Percentiles rank a stretch among this genome's conserved stretches.
phyloP scores from a whole-genome alignment of 1,140 invertebrate species.

The Trigoniulus corallinus region DNA sequence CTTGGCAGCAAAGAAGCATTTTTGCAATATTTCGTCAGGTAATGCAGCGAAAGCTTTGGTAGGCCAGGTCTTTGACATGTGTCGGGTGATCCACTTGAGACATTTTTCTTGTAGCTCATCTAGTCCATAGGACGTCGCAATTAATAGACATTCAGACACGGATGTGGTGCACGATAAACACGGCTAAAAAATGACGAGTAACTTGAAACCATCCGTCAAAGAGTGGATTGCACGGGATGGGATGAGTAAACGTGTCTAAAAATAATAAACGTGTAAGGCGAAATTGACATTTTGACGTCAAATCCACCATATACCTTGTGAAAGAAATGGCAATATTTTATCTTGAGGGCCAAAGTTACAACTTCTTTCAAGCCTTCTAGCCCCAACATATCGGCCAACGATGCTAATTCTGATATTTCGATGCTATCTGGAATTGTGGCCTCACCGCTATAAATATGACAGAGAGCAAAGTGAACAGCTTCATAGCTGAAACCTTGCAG shows the following conservation, averaged over 20 bases:
- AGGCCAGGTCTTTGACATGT: slow-evolving; percentile 71
- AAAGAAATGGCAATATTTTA: slow-evolving; percentile 79
- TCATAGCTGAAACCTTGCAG: slow-evolving; percentile 67
- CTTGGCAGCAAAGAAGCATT: slow-evolving; percentile 63
- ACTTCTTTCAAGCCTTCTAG: slow-evolving; percentile 78
- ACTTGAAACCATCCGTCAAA: no score
- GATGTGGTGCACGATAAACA: slow-evolving; percentile 56
- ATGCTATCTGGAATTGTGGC: slow-evolving; percentile 65
- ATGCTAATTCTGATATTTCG: slow-evolving; percentile 66
- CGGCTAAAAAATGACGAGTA: slow-evolving; percentile 46
- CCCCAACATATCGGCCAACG: slow-evolving; percentile 68
- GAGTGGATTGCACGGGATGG: no score
- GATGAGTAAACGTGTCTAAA: no score
- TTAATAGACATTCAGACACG: slow-evolving; percentile 61
- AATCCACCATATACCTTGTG: slow-evolving; percentile 45
- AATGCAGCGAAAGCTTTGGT: slow-evolving; percentile 64
- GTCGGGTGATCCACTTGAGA: slow-evolving; percentile 56
- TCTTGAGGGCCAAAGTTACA: slow-evolving; percentile 65
- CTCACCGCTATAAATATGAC: slow-evolving; percentile 80
- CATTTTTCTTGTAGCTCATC: slow-evolving; percentile 63
- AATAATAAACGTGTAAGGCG: not conserved
- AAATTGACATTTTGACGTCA: not conserved
- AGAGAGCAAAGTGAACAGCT: slow-evolving; percentile 69
- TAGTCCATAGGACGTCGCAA: slow-evolving; percentile 64
- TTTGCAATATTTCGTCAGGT: slow-evolving; percentile 58